A percentile compares a stretch with the other conserved stretches of the same genome.
phyloP scores from a whole-genome alignment of 2,113 vertebrate genomes.

The Ploceus nigricollis region DNA sequence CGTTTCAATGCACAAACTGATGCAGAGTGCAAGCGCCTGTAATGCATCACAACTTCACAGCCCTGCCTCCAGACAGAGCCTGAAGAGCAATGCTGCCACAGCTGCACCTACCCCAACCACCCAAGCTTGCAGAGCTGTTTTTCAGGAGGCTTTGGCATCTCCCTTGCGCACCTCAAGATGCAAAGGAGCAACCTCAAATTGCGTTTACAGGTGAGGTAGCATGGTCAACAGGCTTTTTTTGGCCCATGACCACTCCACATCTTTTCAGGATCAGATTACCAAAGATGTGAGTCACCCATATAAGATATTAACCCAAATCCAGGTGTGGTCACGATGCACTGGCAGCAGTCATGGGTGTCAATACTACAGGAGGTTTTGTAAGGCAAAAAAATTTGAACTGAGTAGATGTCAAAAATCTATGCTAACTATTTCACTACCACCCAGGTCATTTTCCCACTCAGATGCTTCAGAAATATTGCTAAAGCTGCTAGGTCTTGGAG shows the following conservation, averaged over 20 bases:
- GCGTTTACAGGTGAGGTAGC: neutral
- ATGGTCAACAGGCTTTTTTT: accelerated
- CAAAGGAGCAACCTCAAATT: neutral
- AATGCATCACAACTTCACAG: neutral
- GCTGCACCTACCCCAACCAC: neutral
- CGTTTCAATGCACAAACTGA: neutral
- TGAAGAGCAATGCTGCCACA: accelerated
- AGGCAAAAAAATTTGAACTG: neutral
- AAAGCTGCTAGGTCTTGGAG: neutral
- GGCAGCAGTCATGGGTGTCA: accelerated
- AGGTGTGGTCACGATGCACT: neutral
- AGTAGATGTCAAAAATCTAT: neutral
- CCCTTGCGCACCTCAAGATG: accelerated
- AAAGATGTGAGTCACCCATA: accelerated
- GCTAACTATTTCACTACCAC: conserved; percentile 10
- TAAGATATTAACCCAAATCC: neutral
- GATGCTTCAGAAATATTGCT: neutral
- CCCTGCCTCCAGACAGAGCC: neutral
- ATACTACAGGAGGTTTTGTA: neutral
- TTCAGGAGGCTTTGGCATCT: neutral
- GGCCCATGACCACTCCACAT: neutral
- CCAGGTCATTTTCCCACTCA: neutral
- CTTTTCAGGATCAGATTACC: neutral
- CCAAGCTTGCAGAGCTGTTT: accelerated
- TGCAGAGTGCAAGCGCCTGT: neutral